Conservation (phyloP, 2,888 invertebrate genomes). For the Dorcus hopei region DNA sequence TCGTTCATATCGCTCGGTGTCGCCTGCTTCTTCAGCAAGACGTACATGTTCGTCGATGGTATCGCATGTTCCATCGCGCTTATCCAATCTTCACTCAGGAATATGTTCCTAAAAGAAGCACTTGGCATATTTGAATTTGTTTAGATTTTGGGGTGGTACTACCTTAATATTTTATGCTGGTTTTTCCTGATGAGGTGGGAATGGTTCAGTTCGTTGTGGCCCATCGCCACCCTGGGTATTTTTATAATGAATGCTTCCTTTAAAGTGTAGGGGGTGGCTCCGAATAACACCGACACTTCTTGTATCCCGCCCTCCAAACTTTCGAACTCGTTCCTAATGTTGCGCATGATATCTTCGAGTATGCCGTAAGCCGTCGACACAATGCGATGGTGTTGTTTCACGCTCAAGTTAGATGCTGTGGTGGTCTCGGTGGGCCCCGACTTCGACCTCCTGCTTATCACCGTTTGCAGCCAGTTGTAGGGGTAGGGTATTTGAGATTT, state of each 20-base stretch:
- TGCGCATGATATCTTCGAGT: constrained; percentile 35
- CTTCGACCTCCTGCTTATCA: constrained; percentile 35
- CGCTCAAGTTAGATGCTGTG: constrained; percentile 28
- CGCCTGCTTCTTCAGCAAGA: constrained; percentile 50
- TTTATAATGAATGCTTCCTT: constrained; percentile 38
- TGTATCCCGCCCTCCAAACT: constrained; percentile 26
- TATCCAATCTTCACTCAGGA: constrained; percentile 51
- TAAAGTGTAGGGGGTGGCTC: constrained; percentile 35
- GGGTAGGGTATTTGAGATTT: constrained; percentile 51
- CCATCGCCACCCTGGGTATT: constrained; percentile 29
- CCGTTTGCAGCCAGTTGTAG: constrained; percentile 36
- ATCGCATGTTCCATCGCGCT: constrained; percentile 48
- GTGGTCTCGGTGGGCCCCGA: constrained; percentile 7
- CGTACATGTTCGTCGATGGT: constrained; percentile 52
- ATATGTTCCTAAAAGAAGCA: constrained; percentile 48
- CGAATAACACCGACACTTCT: constrained; percentile 39
- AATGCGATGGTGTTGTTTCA: constrained; percentile 33
- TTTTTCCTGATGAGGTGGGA: constrained; percentile 30
- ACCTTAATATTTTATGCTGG: constrained; percentile 39
- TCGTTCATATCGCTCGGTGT: constrained; percentile 49
- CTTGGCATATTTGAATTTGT: constrained; percentile 1
- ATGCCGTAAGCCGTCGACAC: constrained; percentile 38
- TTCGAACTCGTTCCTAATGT: constrained; percentile 34
- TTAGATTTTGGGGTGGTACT: neutral
- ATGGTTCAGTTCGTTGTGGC: constrained; percentile 40